Conservation (phyloP, 2,797 vertebrate genomes). For the Enteromius argenteus region DNA sequence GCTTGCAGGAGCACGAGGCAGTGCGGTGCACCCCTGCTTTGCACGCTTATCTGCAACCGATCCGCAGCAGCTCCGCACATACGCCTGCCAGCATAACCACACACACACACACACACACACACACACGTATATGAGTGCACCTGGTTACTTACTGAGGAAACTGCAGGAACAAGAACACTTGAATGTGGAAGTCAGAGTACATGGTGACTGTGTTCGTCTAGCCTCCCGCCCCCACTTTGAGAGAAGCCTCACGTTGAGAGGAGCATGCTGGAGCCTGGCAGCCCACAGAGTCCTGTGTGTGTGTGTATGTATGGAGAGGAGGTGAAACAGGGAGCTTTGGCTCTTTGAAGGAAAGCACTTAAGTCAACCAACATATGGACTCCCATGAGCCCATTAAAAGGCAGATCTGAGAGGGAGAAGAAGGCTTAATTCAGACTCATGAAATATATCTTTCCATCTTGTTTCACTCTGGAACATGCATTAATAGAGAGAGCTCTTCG, state of each 20-base stretch:
- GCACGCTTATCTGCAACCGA: not conserved
- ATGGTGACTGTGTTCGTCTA: slow-evolving; percentile 17
- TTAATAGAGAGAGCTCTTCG: slow-evolving; percentile 5
- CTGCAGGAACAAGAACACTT: not conserved
- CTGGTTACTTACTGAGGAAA: not conserved
- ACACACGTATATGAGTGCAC: not conserved
- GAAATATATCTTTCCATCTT: slow-evolving; percentile 14
- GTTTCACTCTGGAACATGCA: not conserved
- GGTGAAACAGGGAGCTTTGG: not conserved
- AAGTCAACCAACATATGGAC: not conserved
- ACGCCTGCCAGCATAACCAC: not conserved
- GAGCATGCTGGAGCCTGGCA: slow-evolving; percentile 31
- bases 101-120: not conserved
- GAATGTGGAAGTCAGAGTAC: slow-evolving; percentile 12
- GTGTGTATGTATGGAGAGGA: not conserved
- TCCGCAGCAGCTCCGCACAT: not conserved
- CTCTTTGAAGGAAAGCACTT: slow-evolving; percentile 16
- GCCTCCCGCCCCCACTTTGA: slow-evolving; percentile 14
- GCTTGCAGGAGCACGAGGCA: slow-evolving; percentile 11
- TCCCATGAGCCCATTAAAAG: slow-evolving; percentile 6
- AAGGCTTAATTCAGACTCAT: slow-evolving; percentile 3
- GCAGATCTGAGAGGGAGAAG: not conserved
- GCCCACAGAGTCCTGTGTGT: slow-evolving; percentile 11
- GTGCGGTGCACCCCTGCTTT: not conserved
- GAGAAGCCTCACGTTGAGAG: slow-evolving; percentile 36